These are phyloP conservation scores for Stomatorhinus ivindoensis DNA, from an alignment of 2,113 vertebrate genomes.

Conservation along the genomic window DNA sequence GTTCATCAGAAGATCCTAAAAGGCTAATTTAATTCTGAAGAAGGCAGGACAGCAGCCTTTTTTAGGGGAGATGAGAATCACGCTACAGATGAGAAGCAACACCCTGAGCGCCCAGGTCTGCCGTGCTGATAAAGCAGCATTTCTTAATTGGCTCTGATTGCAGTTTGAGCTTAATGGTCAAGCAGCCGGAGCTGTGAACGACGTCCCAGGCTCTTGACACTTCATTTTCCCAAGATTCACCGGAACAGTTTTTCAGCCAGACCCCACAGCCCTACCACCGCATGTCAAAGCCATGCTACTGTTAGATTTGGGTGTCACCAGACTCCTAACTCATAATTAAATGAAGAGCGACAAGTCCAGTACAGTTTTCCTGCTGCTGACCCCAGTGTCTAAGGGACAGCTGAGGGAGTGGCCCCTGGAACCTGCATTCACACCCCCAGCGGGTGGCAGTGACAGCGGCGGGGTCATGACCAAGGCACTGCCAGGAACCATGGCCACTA, in stretches of 20 bases:
- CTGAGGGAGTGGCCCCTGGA: not conserved
- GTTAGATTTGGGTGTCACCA: not conserved
- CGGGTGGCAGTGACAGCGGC: not conserved
- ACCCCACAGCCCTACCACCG: not conserved
- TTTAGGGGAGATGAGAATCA: not conserved
- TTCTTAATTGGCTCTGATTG: not conserved
- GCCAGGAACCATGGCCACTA: not conserved
- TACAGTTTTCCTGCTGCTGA: not conserved
- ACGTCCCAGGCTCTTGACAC: not conserved
- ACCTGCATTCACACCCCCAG: not conserved
- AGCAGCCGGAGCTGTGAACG: not conserved
- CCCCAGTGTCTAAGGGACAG: not conserved
- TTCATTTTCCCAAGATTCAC: not conserved
- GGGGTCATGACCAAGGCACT: not conserved
- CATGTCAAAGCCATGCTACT: not conserved
- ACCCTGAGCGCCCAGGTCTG: not conserved
- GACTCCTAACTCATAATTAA: not conserved
- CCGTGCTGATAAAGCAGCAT: not conserved
- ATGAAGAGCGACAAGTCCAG: not conserved
- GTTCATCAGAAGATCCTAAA: not conserved
- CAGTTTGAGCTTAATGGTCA: not conserved
- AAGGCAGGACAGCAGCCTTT: not conserved
- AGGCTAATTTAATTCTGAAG: not conserved
- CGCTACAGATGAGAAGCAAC: not conserved
- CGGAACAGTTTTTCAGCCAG: not conserved